Percentiles rank a stretch among this genome's conserved stretches.
Evolutionary conservation across 2,797 vertebrate genomes (phyloP).

Genomic region (Liparis tanakae): DNA sequence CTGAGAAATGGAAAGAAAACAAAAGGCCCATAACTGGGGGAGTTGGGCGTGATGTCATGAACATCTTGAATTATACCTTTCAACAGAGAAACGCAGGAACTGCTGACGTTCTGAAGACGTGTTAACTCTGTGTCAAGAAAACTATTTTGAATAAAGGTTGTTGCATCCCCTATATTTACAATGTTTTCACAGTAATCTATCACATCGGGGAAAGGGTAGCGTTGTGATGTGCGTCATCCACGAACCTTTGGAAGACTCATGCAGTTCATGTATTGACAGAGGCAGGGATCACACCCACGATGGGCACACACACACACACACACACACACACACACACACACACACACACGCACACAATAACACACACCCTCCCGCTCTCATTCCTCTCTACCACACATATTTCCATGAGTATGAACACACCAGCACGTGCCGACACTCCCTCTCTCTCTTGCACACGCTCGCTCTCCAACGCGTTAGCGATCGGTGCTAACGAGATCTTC

Average conservation of each 20-base stretch:
- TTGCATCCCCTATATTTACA: not conserved
- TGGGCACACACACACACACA: slow-evolving; percentile 17
- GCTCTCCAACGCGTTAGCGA: slow-evolving; percentile 17
- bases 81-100: not conserved
- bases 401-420: slow-evolving; percentile 9
- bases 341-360: too few relatives aligned
- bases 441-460: not conserved
- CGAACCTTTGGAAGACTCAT: slow-evolving; percentile 40
- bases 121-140: not conserved
- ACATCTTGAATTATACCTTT: not conserved
- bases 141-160: not conserved
- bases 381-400: slow-evolving; percentile 30
- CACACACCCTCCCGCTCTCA: slow-evolving; percentile 14
- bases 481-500: not conserved
- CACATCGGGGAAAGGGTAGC: slow-evolving; percentile 5
- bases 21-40: not conserved
- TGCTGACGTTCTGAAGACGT: not conserved
- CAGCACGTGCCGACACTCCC: not conserved
- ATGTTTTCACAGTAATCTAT: not conserved
- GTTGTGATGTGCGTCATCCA: slow-evolving; percentile 52
- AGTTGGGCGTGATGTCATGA: not conserved
- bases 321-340: slow-evolving; percentile 12
- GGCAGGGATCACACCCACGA: slow-evolving; percentile 47
- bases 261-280: slow-evolving; percentile 48
- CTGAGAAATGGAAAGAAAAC: not conserved